Conservation (phyloP, 2,888 invertebrate species). For the Criorhina ranunculi region DNA sequence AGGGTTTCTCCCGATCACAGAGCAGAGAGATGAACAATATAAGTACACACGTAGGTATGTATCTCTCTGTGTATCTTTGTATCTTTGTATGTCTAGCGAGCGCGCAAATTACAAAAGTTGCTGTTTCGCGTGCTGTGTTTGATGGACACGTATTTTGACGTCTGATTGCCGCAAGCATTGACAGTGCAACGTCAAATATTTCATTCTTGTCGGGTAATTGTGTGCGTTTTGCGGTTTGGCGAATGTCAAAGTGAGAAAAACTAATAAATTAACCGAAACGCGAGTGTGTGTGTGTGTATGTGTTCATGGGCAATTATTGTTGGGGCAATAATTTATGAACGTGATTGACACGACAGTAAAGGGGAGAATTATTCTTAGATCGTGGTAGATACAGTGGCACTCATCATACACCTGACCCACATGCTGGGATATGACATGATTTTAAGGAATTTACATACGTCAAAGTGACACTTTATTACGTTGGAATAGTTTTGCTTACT, state of each 20-base stretch:
- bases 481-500: too few species aligned
- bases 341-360: slow-evolving; percentile 35
- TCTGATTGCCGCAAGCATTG: slow-evolving; percentile 66
- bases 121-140: slow-evolving; percentile 9
- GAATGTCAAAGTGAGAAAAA: slow-evolving; percentile 75
- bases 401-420: neutral
- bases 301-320: slow-evolving; percentile 47
- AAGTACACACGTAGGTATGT: too few species aligned
- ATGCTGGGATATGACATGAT: too few species aligned
- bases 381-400: neutral
- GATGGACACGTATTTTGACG: slow-evolving; percentile 66
- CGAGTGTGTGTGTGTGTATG: neutral
- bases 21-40: too few species aligned
- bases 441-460: too few species aligned
- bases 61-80: slow-evolving; percentile 3
- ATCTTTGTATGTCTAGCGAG: slow-evolving; percentile 5
- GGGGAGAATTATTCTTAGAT: neutral
- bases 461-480: too few species aligned
- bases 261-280: slow-evolving; percentile 72
- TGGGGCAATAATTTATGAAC: slow-evolving; percentile 56
- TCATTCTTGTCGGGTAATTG: slow-evolving; percentile 69
- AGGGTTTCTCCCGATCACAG: slow-evolving; percentile 10
- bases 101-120: slow-evolving; percentile 45
- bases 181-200: slow-evolving; percentile 70
- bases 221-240: slow-evolving; percentile 55